phyloP scores from a whole-genome alignment of 2,113 vertebrate species.

The Peromyscus californicus region DNA sequence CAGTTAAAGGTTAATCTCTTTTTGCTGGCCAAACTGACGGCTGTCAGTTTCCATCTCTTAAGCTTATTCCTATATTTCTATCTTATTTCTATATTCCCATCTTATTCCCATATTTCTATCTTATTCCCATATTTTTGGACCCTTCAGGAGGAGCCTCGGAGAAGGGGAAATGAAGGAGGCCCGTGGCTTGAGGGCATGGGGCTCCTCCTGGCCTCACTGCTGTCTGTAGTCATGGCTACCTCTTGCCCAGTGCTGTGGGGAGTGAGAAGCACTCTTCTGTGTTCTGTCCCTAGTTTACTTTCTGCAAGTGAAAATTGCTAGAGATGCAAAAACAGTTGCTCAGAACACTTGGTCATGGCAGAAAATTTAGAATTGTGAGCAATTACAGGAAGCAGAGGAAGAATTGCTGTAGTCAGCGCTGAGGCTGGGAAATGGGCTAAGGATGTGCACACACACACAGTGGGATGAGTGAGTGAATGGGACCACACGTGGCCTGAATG shows the following conservation, averaged over 20 bases:
- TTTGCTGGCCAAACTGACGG: too few relatives aligned
- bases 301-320: slow-evolving; percentile 28
- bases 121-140: too few relatives aligned
- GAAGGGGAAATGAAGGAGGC: background rate
- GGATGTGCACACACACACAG: background rate
- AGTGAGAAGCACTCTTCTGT: background rate
- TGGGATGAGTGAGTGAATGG: background rate
- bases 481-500: background rate
- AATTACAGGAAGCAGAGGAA: background rate
- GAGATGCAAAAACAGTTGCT: slow-evolving; percentile 17
- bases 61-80: too few relatives aligned
- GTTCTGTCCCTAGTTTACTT: slow-evolving; percentile 4
- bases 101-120: too few relatives aligned
- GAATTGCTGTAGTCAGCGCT: background rate
- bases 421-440: background rate
- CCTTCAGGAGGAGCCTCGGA: background rate
- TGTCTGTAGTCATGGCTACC: background rate
- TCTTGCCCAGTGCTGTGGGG: background rate
- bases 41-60: too few relatives aligned
- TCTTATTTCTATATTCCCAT: too few relatives aligned
- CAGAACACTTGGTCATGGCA: background rate
- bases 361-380: slow-evolving; percentile 24
- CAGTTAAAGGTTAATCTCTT: too few relatives aligned
- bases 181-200: background rate
- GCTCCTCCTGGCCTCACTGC: background rate